phyloP scores from a whole-genome alignment of 2,797 vertebrate species.

The Coracias cyanogaster region DNA sequence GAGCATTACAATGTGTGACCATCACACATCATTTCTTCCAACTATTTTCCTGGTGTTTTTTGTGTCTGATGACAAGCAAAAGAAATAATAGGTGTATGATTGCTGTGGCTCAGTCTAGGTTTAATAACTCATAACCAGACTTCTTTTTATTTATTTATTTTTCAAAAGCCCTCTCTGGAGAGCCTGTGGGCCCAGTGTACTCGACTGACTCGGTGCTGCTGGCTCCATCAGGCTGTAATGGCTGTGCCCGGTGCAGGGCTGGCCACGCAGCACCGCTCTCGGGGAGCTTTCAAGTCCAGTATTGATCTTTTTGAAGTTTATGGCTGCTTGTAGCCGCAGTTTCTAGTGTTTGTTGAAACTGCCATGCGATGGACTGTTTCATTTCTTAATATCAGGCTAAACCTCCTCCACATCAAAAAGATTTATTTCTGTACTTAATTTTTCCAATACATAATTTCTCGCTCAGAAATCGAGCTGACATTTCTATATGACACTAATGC shows the following conservation, averaged over 20 bases:
- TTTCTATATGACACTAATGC: background rate
- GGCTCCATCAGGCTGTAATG: accelerated
- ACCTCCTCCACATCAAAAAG: background rate
- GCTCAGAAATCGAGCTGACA: background rate
- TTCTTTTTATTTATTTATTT: background rate
- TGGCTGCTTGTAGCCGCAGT: background rate
- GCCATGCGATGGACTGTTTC: background rate
- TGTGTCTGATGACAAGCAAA: background rate
- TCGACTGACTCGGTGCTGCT: background rate
- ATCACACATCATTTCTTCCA: accelerated
- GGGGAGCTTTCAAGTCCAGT: slow-evolving; percentile 23
- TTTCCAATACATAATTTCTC: background rate
- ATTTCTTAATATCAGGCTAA: slow-evolving; percentile 10
- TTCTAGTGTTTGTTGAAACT: background rate
- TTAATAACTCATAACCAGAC: background rate
- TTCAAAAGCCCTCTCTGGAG: background rate
- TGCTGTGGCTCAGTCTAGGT: background rate
- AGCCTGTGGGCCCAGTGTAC: background rate
- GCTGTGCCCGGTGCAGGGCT: background rate
- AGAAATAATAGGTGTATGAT: background rate
- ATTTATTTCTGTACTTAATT: slow-evolving; percentile 33
- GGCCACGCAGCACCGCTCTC: background rate
- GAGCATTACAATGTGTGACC: background rate
- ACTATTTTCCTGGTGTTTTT: background rate
- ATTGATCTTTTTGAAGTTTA: slow-evolving; percentile 55